Percentiles rank a stretch among this genome's conserved stretches.
phyloP scores from a whole-genome alignment of 2,113 vertebrate species.

The Lophius piscatorius region DNA sequence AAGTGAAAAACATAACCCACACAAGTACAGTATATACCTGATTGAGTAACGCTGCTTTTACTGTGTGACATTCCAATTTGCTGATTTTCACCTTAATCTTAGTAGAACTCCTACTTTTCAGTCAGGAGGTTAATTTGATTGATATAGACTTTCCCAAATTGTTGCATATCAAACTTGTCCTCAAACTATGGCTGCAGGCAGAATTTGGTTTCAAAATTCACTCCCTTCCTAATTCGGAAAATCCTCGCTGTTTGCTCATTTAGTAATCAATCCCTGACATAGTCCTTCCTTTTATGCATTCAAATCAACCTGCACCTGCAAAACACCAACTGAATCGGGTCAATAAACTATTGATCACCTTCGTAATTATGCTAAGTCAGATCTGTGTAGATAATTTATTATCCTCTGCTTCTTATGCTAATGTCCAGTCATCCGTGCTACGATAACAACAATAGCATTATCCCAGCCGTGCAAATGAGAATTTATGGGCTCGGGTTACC shows the following conservation, averaged over 20 bases:
- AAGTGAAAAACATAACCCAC: neutral
- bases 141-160: constrained; percentile 15
- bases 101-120: neutral
- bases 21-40: no score
- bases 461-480: constrained; percentile 59
- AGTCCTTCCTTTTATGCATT: constrained; percentile 20
- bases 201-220: constrained; percentile 14
- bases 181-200: constrained; percentile 16
- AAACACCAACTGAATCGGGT: constrained; percentile 36
- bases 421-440: constrained; percentile 57
- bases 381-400: constrained; percentile 74
- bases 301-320: constrained; percentile 38
- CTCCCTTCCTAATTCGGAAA: constrained; percentile 39
- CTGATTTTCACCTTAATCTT: no score
- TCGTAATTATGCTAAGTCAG: constrained; percentile 45
- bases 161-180: constrained; percentile 9
- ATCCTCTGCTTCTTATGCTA: constrained; percentile 62
- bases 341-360: constrained; percentile 56
- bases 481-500: constrained; percentile 63
- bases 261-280: constrained; percentile 47
- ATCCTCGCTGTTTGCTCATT: constrained; percentile 49
- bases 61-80: no score
- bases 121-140: constrained; percentile 2
- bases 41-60: neutral
- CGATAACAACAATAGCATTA: constrained; percentile 54